Evolutionary conservation across 2,888 invertebrate genomes (phyloP), one percentile per base, ranked within the genome.

Genomic region (Phania funesta): DNA sequence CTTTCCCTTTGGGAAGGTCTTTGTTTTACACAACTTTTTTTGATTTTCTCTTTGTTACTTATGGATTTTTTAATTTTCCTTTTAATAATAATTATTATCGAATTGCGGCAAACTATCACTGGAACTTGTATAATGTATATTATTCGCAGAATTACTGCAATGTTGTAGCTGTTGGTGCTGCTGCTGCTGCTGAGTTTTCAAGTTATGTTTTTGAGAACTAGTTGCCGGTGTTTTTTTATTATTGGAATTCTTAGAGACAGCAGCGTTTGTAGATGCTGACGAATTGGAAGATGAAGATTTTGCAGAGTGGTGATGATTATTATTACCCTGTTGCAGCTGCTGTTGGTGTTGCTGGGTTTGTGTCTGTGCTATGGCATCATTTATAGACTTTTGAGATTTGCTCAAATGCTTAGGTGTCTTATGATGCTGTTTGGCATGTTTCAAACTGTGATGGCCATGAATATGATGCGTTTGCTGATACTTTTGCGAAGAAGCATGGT

Each of bases 21-120:
- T 52, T 7, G 26, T 32, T 48, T 46, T 50, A 26, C 50, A 67
- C 38, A 58, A 60, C 16, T 44, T 35, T 54, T n/a, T 46, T 68
- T 44, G 11, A 50, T 24, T 75, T 58, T 58, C 9, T 20, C 60
- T 48, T 38, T n/a, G 11, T 32, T 46, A 13, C 16, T 52, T 26
- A 20, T 64, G 13, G 11, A n/a, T 32, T 22, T 13, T 16, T 44
- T 60, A 13, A 3, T 26, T 67, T 58, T 46, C 20, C 26, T 77
- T 85, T 81, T 85, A 85, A 83, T 85, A 85, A 75, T 85, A 85
- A 73, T 84, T 85, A 83, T 84, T 90, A 87, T 90, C 90, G 83
- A 89, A 90, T 85, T 89, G 90, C 85, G 89, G 90, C 85, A 90
- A 85, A 85, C 90, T 90, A 85, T 90, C 90, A 86, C 88, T 90